Conservation (phyloP, 2,797 vertebrate species). For the Coilia nasus region DNA sequence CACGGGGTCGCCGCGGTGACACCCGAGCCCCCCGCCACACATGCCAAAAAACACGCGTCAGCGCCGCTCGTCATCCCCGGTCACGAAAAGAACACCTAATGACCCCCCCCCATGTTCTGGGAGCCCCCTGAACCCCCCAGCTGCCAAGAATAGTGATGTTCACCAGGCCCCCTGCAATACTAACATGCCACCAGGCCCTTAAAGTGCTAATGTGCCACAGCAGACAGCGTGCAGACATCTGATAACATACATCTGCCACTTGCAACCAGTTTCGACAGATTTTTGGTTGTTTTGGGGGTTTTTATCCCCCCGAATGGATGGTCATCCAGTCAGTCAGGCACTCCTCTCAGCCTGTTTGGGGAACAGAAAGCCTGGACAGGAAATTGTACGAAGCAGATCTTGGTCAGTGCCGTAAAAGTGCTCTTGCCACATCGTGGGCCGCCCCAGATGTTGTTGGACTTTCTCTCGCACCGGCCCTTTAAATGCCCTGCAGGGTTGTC, state of each 20-base stretch:
- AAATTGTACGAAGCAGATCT: not conserved
- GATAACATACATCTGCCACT: not conserved
- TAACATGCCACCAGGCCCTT: no score
- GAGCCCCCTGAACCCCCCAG: not conserved
- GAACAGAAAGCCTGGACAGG: not conserved
- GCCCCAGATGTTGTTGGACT: not conserved
- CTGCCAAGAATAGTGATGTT: not conserved
- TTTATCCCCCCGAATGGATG: not conserved
- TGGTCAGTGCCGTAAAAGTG: not conserved
- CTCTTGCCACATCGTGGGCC: not conserved
- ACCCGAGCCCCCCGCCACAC: conserved; percentile 52
- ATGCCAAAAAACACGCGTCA: conserved; percentile 26
- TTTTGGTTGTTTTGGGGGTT: not conserved
- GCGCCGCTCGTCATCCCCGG: conserved; percentile 36
- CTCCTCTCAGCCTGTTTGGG: not conserved
- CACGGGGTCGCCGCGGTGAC: conserved; percentile 41
- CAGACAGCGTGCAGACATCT: no score
- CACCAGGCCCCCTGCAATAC: not conserved
- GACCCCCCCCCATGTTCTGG: no score
- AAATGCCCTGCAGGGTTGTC: not conserved
- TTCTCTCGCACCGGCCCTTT: not conserved
- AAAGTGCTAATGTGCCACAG: not conserved
- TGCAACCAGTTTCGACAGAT: not conserved
- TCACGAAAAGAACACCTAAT: not conserved
- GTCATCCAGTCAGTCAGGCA: not conserved